Evolutionary conservation across 23 tunicate species (phyloP).

Genomic region (Trididemnum clinides): DNA sequence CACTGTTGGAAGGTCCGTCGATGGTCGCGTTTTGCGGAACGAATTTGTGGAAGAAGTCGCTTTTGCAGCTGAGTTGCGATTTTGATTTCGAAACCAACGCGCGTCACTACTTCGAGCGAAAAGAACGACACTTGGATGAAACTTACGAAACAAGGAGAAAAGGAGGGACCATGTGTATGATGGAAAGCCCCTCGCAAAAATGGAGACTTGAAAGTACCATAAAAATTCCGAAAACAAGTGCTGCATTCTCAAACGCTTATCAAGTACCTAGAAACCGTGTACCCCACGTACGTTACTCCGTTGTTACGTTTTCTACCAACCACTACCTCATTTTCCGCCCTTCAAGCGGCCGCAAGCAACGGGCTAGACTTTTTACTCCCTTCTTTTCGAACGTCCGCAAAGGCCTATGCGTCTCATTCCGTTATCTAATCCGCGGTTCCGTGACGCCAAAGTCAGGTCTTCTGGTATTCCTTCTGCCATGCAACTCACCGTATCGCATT

Average conservation of each 20-base stretch:
- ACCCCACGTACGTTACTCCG: too few species aligned
- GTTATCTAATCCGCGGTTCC: conserved; percentile 54
- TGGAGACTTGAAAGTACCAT: conserved; percentile 34
- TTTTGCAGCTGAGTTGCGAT: conserved; percentile 81
- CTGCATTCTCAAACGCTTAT: too few species aligned
- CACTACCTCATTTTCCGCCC: conserved; percentile 43
- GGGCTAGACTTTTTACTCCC: conserved; percentile 55
- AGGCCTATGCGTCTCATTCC: conserved; percentile 76
- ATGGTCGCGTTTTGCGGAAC: conserved; percentile 48
- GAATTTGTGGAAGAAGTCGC: conserved; percentile 53
- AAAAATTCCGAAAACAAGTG: neutral
- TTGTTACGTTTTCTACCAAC: conserved; percentile 16
- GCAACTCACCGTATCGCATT: conserved; percentile 66
- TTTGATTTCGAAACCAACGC: conserved; percentile 40
- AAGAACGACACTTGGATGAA: neutral
- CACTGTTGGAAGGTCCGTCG: conserved; percentile 5
- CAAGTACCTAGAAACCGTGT: too few species aligned
- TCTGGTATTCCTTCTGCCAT: conserved; percentile 73
- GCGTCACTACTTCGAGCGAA: neutral
- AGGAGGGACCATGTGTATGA: conserved; percentile 68
- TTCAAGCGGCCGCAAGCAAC: conserved; percentile 11
- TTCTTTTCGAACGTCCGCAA: conserved; percentile 51
- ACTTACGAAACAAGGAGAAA: neutral
- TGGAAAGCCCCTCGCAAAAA: neutral
- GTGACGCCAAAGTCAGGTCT: conserved; percentile 33